A percentile compares a stretch with the other conserved stretches of the same genome.
Evolutionary conservation across 35 echinoderm and acorn worm species (phyloP).

Genomic region (Heliocidaris tuberculata): DNA sequence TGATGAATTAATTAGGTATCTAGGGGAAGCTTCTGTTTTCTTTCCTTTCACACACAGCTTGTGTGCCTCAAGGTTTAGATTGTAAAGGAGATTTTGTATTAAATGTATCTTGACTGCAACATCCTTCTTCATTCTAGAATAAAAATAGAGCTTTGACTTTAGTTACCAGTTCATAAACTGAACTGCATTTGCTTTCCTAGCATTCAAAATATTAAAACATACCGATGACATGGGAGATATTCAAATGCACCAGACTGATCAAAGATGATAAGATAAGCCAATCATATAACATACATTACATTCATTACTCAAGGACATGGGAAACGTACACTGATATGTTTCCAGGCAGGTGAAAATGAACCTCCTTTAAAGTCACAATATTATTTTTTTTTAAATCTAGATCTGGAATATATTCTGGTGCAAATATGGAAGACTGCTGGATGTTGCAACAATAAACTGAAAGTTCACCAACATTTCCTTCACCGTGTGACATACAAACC

Average conservation of each 20-base stretch:
- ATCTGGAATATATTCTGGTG: not conserved
- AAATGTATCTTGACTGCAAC: not conserved
- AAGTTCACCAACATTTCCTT: not conserved
- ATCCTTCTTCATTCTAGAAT: too few relatives aligned
- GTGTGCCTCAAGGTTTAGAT: not conserved
- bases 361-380: not conserved
- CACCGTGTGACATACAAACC: not conserved
- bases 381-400: not conserved
- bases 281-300: not conserved
- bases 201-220: not conserved
- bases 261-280: not conserved
- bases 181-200: too few relatives aligned
- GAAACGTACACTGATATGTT: not conserved
- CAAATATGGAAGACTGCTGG: not conserved
- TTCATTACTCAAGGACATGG: not conserved
- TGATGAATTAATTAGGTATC: conserved; percentile 13
- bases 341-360: not conserved
- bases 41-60: not conserved
- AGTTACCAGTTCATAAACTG: too few relatives aligned
- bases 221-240: not conserved
- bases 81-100: not conserved
- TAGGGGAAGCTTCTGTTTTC: conserved; percentile 1
- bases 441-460: too few relatives aligned
- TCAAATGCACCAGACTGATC: not conserved
- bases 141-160: too few relatives aligned